These are phyloP conservation scores for Lathronympha strigana DNA, from an alignment of 2,888 invertebrate species.

Conservation along the genomic window DNA sequence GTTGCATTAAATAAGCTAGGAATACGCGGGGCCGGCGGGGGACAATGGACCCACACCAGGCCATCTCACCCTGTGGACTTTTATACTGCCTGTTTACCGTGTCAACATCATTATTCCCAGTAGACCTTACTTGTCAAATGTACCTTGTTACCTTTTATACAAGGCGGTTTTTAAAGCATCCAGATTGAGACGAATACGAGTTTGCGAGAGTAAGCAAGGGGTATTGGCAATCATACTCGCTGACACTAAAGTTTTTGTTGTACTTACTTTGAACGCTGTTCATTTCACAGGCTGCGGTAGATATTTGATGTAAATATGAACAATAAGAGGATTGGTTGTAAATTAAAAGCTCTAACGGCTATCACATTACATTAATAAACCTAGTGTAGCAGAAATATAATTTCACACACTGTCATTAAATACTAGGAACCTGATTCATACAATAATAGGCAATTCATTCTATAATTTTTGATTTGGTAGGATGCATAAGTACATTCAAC, in stretches of 20 bases:
- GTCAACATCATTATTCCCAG: not conserved
- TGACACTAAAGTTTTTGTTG: constrained; percentile 44
- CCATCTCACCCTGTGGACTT: constrained; percentile 73
- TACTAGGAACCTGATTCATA: too few relatives aligned
- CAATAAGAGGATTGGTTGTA: not conserved
- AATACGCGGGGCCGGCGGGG: constrained; percentile 78
- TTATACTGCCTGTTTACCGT: constrained; percentile 50
- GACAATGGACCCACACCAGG: constrained; percentile 77
- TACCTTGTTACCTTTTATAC: not conserved
- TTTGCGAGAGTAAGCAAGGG: not conserved
- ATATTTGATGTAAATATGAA: constrained; percentile 16
- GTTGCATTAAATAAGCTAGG: constrained; percentile 84
- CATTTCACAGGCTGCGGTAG: constrained; percentile 16
- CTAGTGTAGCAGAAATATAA: too few relatives aligned
- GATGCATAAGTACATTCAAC: too few relatives aligned
- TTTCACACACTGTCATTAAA: too few relatives aligned
- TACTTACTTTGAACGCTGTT: constrained; percentile 15
- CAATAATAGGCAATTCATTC: too few relatives aligned
- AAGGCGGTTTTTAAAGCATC: not conserved
- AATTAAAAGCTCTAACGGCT: not conserved
- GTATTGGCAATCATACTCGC: constrained; percentile 64
- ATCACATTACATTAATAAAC: not conserved
- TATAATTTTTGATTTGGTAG: too few relatives aligned
- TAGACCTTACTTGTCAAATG: not conserved
- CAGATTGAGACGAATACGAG: not conserved